phyloP scores from a whole-genome alignment of 2,797 vertebrate genomes.

The Ibycter americanus region DNA sequence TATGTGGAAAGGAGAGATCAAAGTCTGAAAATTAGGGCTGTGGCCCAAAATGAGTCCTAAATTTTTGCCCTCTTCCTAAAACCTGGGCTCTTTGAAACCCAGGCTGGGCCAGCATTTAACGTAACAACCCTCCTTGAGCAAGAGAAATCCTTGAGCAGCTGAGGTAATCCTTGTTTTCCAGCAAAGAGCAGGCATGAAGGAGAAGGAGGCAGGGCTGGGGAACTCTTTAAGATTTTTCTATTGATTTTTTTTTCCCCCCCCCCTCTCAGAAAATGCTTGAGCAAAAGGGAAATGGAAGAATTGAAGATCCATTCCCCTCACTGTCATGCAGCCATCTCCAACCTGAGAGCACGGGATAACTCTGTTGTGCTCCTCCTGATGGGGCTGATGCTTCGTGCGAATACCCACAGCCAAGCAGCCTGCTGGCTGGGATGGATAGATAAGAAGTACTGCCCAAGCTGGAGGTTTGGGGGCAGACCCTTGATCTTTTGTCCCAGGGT shows the following conservation, averaged over 20 bases:
- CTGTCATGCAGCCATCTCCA: not conserved
- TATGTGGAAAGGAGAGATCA: not conserved
- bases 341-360: not conserved
- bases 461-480: not conserved
- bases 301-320: fast-evolving
- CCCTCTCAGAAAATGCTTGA: not conserved
- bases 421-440: not conserved
- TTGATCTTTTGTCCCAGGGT: not conserved
- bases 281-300: not conserved
- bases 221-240: not conserved
- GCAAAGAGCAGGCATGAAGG: not conserved
- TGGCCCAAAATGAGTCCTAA: not conserved
- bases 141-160: not conserved
- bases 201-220: not conserved
- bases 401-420: fast-evolving
- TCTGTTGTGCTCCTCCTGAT: not conserved
- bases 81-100: not conserved
- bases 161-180: not conserved
- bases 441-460: not conserved
- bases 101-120: not conserved
- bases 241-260: too few relatives aligned
- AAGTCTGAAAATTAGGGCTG: not conserved
- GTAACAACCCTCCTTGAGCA: not conserved
- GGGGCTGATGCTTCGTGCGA: not conserved
- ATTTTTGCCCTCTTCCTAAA: not conserved